Percentiles rank a stretch among this genome's conserved stretches.
These are phyloP conservation scores for Sogatella furcifera DNA, from an alignment of 1,140 invertebrate species.

Conservation along the genomic window DNA sequence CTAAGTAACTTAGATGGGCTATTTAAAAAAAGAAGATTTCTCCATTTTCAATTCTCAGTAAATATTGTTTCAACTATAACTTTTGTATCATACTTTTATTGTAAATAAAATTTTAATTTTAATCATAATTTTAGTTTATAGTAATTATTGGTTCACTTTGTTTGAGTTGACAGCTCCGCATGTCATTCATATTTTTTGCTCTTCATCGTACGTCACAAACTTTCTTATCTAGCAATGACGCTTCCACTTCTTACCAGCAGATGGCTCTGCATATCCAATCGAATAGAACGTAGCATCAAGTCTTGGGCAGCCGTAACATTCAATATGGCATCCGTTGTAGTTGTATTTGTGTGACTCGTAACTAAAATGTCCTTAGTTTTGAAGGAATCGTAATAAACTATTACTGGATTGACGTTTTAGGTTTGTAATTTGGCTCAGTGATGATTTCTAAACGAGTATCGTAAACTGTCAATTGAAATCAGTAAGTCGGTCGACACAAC, in stretches of 20 bases:
- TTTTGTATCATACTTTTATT: too few species aligned
- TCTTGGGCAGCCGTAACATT: neutral
- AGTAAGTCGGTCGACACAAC: neutral
- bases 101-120: too few species aligned
- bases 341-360: constrained; percentile 1
- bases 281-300: neutral
- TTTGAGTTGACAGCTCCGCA: neutral
- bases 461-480: neutral
- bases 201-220: neutral
- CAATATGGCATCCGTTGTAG: constrained; percentile 3
- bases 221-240: neutral
- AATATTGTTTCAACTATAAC: too few species aligned
- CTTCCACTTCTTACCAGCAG: neutral
- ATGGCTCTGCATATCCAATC: neutral
- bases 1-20: too few species aligned
- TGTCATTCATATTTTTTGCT: neutral
- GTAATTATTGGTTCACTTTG: too few species aligned
- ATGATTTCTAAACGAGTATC: neutral
- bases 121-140: too few species aligned
- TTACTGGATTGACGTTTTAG: neutral
- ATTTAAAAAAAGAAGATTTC: too few species aligned
- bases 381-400: constrained; percentile 1
- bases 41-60: too few species aligned
- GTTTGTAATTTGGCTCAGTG: neutral
- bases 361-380: neutral